These are phyloP conservation scores for Pleuronectes platessa DNA, from an alignment of 2,113 vertebrate genomes.

Conservation along the genomic window DNA sequence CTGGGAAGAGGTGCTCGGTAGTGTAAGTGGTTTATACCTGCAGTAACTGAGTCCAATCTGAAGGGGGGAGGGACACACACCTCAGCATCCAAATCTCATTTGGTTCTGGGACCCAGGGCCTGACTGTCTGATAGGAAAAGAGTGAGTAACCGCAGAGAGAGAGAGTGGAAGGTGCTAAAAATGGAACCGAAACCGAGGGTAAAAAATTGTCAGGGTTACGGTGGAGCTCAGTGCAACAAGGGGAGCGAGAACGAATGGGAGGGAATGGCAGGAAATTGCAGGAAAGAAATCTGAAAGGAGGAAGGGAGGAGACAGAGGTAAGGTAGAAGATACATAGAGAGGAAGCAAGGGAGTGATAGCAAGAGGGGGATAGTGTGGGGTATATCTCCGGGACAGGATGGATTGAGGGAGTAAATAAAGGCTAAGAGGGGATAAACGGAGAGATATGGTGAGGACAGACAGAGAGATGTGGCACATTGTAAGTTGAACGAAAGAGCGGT, in stretches of 20 bases:
- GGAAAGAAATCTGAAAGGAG: not conserved
- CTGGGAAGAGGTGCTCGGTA: conserved; percentile 35
- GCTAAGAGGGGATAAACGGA: conserved; percentile 68
- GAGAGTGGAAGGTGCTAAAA: conserved; percentile 30
- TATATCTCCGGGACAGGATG: conserved; percentile 46
- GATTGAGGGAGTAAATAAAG: conserved; percentile 73
- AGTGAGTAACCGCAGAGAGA: conserved; percentile 41
- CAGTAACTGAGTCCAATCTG: conserved; percentile 74
- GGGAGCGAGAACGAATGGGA: conserved; percentile 49
- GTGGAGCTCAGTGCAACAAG: conserved; percentile 23
- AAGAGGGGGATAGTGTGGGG: conserved; percentile 24
- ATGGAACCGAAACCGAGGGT: conserved; percentile 35
- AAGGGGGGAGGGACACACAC: conserved; percentile 41
- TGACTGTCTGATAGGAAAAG: conserved; percentile 59
- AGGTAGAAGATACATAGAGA: conserved; percentile 17
- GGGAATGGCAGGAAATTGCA: conserved; percentile 53
- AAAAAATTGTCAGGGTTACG: conserved; percentile 50
- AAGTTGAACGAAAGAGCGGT: conserved; percentile 43
- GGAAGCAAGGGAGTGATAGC: conserved; percentile 29
- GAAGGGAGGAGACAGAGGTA: conserved; percentile 17
- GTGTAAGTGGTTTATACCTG: conserved; percentile 76
- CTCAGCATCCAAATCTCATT: conserved; percentile 81
- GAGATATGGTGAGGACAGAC: conserved; percentile 43
- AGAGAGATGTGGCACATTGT: conserved; percentile 37
- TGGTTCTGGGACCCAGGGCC: conserved; percentile 68